Evolutionary conservation across 2,888 invertebrate genomes (phyloP), one percentile per base, ranked within the genome.

Genomic region (Dasysyrphus albostriatus): DNA sequence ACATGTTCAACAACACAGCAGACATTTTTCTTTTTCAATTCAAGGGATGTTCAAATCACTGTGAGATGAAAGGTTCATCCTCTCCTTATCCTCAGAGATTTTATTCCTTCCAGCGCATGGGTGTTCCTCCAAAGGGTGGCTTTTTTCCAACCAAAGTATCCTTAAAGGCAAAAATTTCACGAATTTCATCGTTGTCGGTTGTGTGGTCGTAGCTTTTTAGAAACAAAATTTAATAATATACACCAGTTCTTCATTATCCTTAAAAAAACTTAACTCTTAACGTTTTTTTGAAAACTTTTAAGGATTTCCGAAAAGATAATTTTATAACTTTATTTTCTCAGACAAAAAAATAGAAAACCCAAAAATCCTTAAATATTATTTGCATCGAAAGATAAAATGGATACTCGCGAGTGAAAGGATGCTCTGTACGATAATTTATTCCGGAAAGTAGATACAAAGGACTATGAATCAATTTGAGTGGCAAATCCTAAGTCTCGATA

Each of bases 151-250:
- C 51, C 56, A 78, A 82, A 69, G 63, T 85, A 81, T 85, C 77
- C 49, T 80, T 74, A 74, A 73, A 85, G 58, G 81, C 82, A 87
- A 83, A 91, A 90, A 91, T 91, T 90, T 91, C 91, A 90, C 92
- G 91, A 92, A 91, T 91, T 91, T 92, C 91, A 90, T 91, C 91
- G 92, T 90, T 91, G 91, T 91, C 91, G 92, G 92, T 92, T 92
- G 92, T 92, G 90, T 91, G 89, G 89, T 89, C 89, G 89, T 89
- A 89, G 89, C 89, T 89, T 89, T 88, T 89, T 88, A 82, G 89
- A 88, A 88, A 89, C 88, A 89, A 88, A 84, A 76, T 83, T 87
- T 87, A 82, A 75, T 83, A 83, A 67, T 87, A 75, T 82, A 79
- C 54, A 75, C n/a, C 44, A 78, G 32, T 79, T 72, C 83, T 79